Evolutionary conservation across 2,113 vertebrate genomes (phyloP), one percentile per base, ranked within the genome.

Genomic region (Dipodomys spectabilis): DNA sequence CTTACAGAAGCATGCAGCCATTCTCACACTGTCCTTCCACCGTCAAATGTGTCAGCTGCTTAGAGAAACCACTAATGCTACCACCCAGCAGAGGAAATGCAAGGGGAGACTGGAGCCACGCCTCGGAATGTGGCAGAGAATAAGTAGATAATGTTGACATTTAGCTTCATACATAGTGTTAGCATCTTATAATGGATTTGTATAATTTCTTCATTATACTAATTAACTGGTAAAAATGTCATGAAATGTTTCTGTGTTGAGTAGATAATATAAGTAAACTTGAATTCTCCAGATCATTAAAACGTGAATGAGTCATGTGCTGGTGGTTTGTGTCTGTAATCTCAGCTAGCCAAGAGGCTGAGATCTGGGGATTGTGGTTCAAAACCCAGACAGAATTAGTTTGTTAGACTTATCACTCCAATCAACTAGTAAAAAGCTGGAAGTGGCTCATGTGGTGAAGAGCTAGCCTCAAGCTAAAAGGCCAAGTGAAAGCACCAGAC

Each of bases 241-340:
- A 53, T 16, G 18, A 92, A 88, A 68, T 27, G 15, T 4, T 45
- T 45, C 53, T 49, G 69, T 15, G 23, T 53, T 62, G 27, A 77
- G 60, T 28, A 73, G 57, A 73, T 84, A 92, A 25, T 77, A 3
- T 49, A 71, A 87, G 16, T 30, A 2, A n/a, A 12, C 18, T 72
- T 83, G 28, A 72, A 88, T 45, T 67, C 86, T 73, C 18, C 35
- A 83, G 23, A 57, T 92, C 32, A 57, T 49, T 83, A 88, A 83
- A 77, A 71, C 20, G 7, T 5, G 45, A 81, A 62, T 74, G 16
- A 88, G 15, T 16, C 53, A 13, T 57, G 2, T 57, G 53, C 15
- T 18, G 15, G 53, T 57, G 12, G 53, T 16, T 57, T 4, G 4
- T 57, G 15, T 57, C 53, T 57, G 53, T 18, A 16, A 57, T 57